phyloP scores from a whole-genome alignment of 2,797 vertebrate species.

The Ara ararauna region DNA sequence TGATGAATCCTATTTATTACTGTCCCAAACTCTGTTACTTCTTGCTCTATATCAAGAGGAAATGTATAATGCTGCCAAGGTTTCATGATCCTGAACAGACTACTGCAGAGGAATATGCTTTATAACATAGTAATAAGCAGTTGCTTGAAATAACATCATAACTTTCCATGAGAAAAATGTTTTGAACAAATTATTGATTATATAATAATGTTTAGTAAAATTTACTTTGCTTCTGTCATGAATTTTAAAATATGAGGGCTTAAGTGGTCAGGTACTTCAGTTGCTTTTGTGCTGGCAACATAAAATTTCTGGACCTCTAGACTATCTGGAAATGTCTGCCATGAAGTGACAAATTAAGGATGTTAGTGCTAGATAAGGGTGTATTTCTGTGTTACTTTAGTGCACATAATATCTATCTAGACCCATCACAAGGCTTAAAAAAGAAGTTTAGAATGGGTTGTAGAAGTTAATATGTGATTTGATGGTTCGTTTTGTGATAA shows the following conservation, averaged over 20 bases:
- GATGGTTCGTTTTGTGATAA: neutral
- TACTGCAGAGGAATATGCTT: slow-evolving; percentile 52
- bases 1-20: slow-evolving; percentile 60
- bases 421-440: neutral
- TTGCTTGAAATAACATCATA: slow-evolving; percentile 64
- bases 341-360: slow-evolving; percentile 59
- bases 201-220: slow-evolving; percentile 68
- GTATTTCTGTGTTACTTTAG: slow-evolving; percentile 32
- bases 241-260: slow-evolving; percentile 45
- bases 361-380: slow-evolving; percentile 1
- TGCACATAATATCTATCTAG: neutral
- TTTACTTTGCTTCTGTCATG: slow-evolving; percentile 58
- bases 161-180: slow-evolving; percentile 56
- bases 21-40: slow-evolving; percentile 48
- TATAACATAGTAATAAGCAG: slow-evolving; percentile 47
- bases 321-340: slow-evolving; percentile 49
- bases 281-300: slow-evolving; percentile 35
- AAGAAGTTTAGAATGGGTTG: neutral
- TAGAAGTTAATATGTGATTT: slow-evolving; percentile 2
- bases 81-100: slow-evolving; percentile 56
- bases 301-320: slow-evolving; percentile 15
- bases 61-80: slow-evolving; percentile 41
- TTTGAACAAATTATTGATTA: slow-evolving; percentile 68
- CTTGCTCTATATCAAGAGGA: slow-evolving; percentile 39
- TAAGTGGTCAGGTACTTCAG: slow-evolving; percentile 40